A percentile compares a stretch with the other conserved stretches of the same genome.
Evolutionary conservation across 2,113 vertebrate species (phyloP).

Genomic region (Zosterops hypoxanthus): DNA sequence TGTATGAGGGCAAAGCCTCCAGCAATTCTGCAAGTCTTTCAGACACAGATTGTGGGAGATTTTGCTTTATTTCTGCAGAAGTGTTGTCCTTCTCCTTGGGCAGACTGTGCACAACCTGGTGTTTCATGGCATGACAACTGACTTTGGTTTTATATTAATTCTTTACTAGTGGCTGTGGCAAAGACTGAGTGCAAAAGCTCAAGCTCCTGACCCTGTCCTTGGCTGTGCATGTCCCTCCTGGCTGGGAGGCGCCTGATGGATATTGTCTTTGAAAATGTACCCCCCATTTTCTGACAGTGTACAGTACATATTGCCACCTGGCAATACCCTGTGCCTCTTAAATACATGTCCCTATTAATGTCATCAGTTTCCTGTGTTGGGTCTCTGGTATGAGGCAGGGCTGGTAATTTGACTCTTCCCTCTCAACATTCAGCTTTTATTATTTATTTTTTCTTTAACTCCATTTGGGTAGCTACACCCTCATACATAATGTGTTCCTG

Average conservation of each 20-base stretch:
- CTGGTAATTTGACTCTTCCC: background rate
- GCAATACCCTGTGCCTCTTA: background rate
- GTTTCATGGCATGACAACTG: background rate
- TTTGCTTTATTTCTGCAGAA: background rate
- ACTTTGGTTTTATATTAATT: constrained; percentile 9
- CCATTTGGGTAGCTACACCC: background rate
- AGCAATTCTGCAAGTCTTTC: background rate
- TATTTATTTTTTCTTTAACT: background rate
- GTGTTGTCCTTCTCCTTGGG: background rate
- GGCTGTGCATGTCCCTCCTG: background rate
- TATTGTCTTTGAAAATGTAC: background rate
- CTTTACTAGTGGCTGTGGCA: background rate
- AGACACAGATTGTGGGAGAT: background rate
- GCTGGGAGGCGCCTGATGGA: background rate
- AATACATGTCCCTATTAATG: background rate
- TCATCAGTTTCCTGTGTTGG: background rate
- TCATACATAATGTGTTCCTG: background rate
- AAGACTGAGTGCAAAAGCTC: background rate
- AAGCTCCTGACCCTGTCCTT: background rate
- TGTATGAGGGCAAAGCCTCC: background rate
- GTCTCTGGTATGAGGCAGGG: background rate
- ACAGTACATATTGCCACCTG: background rate
- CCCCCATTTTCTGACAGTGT: background rate
- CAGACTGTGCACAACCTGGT: background rate
- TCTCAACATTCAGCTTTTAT: background rate